These are phyloP conservation scores for Hypomecis atomaria DNA, from an alignment of 2,888 invertebrate genomes.

Conservation along the genomic window DNA sequence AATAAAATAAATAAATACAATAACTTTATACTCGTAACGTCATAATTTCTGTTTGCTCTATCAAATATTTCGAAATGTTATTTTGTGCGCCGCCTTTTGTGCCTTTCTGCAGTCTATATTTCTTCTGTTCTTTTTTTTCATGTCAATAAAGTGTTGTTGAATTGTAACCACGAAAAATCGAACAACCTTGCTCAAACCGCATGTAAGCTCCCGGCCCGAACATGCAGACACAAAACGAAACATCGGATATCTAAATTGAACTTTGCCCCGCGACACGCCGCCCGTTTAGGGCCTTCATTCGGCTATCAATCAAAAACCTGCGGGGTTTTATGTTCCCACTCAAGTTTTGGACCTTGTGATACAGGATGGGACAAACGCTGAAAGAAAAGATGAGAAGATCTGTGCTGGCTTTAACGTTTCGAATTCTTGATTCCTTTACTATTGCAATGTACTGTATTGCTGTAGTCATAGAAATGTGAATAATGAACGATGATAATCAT, in stretches of 20 bases:
- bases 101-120: too few species aligned
- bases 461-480: too few species aligned
- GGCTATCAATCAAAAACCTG: slow-evolving; percentile 65
- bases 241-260: slow-evolving; percentile 73
- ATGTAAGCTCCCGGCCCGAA: slow-evolving; percentile 6
- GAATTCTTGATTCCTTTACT: slow-evolving; percentile 12
- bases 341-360: slow-evolving; percentile 17
- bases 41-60: too few species aligned
- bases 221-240: slow-evolving; percentile 71
- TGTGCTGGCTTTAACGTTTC: slow-evolving; percentile 3
- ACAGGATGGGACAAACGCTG: background rate
- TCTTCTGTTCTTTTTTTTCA: too few species aligned
- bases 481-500: too few species aligned
- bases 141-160: too few species aligned
- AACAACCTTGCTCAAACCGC: background rate
- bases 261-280: slow-evolving; percentile 67
- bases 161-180: background rate
- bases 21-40: too few species aligned
- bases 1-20: too few species aligned
- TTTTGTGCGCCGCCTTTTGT: too few species aligned
- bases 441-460: background rate
- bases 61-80: too few species aligned
- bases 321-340: slow-evolving; percentile 33
- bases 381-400: background rate
- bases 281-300: slow-evolving; percentile 61